These are phyloP conservation scores for Nannoperca australis DNA, from an alignment of 2,797 vertebrate species.

Conservation along the genomic window DNA sequence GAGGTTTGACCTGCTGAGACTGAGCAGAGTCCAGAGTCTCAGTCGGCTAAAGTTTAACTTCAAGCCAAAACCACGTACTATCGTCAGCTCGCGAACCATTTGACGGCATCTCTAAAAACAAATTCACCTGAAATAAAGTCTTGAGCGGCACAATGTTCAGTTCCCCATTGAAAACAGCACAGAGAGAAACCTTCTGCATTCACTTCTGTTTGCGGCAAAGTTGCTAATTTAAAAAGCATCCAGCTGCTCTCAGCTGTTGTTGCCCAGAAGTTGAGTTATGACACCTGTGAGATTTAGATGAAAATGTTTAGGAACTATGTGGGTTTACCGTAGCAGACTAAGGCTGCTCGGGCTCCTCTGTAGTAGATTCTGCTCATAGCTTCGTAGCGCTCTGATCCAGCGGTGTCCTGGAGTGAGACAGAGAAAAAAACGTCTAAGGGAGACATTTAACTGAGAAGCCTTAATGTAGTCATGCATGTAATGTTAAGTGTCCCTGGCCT, in stretches of 20 bases:
- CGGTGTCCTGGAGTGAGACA: constrained; percentile 89
- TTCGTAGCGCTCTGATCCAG: constrained; percentile 97
- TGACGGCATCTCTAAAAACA: background rate
- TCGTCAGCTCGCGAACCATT: background rate
- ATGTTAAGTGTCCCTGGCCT: background rate
- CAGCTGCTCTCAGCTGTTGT: constrained; percentile 1
- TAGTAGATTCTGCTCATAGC: constrained; percentile 99
- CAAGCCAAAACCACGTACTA: background rate
- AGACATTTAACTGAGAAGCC: background rate
- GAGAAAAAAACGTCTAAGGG: background rate
- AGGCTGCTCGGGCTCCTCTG: constrained; percentile 93
- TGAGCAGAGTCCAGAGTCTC: background rate
- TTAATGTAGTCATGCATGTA: background rate
- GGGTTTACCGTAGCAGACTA: constrained; percentile 94
- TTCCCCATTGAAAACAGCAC: background rate
- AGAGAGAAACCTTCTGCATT: background rate
- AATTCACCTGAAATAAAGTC: background rate
- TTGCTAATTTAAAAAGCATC: background rate
- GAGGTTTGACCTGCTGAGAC: too few species aligned
- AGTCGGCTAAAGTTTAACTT: background rate
- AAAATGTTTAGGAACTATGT: accelerated
- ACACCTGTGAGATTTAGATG: background rate
- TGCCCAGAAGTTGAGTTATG: too few species aligned
- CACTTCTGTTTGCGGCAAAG: background rate
- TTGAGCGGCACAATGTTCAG: background rate